Percentiles rank a stretch among this genome's conserved stretches.
Conservation (phyloP, 2,113 vertebrate species). For the Centrocercus urophasianus region DNA sequence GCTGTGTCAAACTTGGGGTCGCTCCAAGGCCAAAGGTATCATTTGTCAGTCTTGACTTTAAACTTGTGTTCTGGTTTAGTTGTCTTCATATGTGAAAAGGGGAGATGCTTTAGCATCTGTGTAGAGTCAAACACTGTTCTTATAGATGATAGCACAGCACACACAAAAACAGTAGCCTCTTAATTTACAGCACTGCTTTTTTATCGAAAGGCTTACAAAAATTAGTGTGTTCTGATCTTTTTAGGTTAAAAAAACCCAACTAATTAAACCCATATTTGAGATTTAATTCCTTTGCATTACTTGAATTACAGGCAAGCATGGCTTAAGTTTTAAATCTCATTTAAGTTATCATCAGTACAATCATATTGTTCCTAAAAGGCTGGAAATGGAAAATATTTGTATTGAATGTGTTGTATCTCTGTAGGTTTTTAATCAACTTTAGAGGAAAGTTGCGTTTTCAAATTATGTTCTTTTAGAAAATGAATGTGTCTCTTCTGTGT, state of each 20-base stretch:
- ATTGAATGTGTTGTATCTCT: neutral
- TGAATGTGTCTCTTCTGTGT: neutral
- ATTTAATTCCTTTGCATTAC: neutral
- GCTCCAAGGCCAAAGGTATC: constrained; percentile 16
- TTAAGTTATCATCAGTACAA: neutral
- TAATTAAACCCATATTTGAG: neutral
- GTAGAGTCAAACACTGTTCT: neutral
- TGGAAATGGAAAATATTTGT: neutral
- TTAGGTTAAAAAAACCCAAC: neutral
- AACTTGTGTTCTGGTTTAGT: neutral
- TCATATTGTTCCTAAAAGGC: neutral
- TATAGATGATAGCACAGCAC: neutral
- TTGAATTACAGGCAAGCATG: neutral
- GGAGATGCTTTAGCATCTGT: neutral
- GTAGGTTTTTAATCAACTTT: neutral
- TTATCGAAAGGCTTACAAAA: neutral
- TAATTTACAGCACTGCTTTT: neutral
- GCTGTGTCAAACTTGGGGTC: neutral
- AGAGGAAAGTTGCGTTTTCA: neutral
- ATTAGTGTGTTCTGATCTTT: neutral
- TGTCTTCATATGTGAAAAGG: neutral
- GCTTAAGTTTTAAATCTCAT: neutral
- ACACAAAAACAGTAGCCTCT: neutral
- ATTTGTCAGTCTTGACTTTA: neutral
- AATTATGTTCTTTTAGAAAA: neutral